Percentiles rank a stretch among this genome's conserved stretches.
Evolutionary conservation across 2,113 vertebrate genomes (phyloP).

Genomic region (Tragelaphus imberbis): DNA sequence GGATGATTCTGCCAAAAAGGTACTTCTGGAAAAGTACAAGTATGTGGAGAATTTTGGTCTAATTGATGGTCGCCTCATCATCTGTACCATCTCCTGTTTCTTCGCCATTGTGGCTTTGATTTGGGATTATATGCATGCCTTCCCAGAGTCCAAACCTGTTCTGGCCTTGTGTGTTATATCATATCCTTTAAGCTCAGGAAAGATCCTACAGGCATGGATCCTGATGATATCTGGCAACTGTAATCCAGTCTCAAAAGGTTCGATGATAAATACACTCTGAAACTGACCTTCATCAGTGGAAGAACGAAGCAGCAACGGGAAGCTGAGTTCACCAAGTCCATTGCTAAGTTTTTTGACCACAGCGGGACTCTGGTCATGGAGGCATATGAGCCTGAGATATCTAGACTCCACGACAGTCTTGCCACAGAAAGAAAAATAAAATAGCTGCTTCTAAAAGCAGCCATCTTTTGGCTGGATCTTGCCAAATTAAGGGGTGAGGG

Average conservation of each 20-base stretch:
- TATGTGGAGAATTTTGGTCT: too few relatives aligned
- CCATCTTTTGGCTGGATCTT: conserved; percentile 5
- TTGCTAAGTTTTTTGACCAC: conserved; percentile 91
- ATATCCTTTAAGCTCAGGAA: too few relatives aligned
- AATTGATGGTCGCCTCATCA: too few relatives aligned
- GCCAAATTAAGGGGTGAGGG: conserved; percentile 25
- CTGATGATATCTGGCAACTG: conserved; percentile 93
- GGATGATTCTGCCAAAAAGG: too few relatives aligned
- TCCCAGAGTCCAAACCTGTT: too few relatives aligned
- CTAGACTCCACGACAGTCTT: conserved; percentile 92
- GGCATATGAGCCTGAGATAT: conserved; percentile 90
- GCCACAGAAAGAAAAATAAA: conserved; percentile 90
- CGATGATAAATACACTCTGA: conserved; percentile 93
- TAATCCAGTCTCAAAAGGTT: conserved; percentile 98
- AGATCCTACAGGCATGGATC: conserved; percentile 95
- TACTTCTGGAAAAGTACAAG: too few relatives aligned
- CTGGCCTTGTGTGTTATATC: too few relatives aligned
- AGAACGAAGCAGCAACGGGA: conserved; percentile 83
- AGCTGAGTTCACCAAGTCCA: conserved; percentile 91
- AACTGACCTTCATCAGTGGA: conserved; percentile 89
- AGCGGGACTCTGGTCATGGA: conserved; percentile 94
- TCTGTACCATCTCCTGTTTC: too few relatives aligned
- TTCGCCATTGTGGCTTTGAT: too few relatives aligned
- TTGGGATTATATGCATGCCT: too few relatives aligned
- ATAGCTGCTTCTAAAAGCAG: conserved; percentile 58